Evolutionary conservation across 2,888 invertebrate genomes (phyloP).

Genomic region (Trisateles emortualis): DNA sequence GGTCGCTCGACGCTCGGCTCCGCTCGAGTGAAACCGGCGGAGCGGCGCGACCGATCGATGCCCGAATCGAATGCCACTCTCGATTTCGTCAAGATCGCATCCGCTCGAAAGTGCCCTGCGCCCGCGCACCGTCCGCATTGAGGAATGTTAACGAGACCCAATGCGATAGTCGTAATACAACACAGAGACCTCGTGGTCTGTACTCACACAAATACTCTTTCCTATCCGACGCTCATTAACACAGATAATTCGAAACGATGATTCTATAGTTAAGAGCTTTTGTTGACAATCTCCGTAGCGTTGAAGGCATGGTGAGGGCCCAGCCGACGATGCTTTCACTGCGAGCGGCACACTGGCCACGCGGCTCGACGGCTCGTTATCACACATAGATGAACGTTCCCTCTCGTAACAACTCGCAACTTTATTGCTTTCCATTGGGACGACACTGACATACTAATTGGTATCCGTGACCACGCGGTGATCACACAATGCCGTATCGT

Average conservation of each 20-base stretch:
- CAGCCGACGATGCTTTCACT: slow-evolving; percentile 33
- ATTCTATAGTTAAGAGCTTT: background rate
- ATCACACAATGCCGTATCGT: background rate
- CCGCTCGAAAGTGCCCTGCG: slow-evolving; percentile 48
- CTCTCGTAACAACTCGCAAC: slow-evolving; percentile 32
- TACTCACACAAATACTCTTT: background rate
- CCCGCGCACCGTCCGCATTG: slow-evolving; percentile 10
- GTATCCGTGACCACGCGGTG: slow-evolving; percentile 1
- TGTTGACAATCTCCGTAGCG: no score
- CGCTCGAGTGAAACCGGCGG: slow-evolving; percentile 32
- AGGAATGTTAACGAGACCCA: slow-evolving; percentile 50
- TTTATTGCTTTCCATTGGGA: slow-evolving; percentile 40
- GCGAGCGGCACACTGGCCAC: slow-evolving; percentile 9
- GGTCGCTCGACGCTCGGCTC: slow-evolving; percentile 16
- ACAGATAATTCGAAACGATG: no score
- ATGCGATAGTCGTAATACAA: no score
- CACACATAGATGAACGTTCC: slow-evolving; percentile 17
- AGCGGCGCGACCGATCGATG: slow-evolving; percentile 37
- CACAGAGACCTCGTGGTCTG: background rate
- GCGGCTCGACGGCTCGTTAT: slow-evolving; percentile 9
- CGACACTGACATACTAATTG: slow-evolving; percentile 18
- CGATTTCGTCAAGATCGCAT: slow-evolving; percentile 62
- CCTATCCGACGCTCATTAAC: no score
- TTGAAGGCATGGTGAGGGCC: background rate
- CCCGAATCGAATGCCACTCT: slow-evolving; percentile 63